phyloP scores from a whole-genome alignment of 2,888 invertebrate species.

The Morpho deidamia region DNA sequence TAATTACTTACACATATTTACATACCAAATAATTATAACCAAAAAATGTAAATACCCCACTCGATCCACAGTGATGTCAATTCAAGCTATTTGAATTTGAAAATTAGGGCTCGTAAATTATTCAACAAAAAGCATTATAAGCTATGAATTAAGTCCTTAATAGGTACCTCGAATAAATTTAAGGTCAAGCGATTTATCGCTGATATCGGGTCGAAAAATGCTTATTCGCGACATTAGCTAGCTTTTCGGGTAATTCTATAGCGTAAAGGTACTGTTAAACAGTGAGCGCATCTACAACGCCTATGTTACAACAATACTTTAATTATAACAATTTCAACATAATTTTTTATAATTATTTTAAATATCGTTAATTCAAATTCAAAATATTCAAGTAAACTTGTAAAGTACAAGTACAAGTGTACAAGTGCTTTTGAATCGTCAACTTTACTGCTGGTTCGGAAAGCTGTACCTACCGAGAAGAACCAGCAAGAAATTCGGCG shows the following conservation, averaged over 20 bases:
- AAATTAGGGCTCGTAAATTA: conserved; percentile 14
- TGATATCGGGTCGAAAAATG: conserved; percentile 9
- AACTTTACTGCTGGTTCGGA: too few species aligned
- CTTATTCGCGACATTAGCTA: conserved; percentile 2
- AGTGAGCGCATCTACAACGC: neutral
- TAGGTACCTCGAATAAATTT: conserved; percentile 10
- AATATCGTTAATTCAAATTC: too few species aligned
- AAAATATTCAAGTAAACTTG: too few species aligned
- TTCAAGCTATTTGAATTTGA: conserved; percentile 6
- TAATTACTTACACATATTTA: too few species aligned
- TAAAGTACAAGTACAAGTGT: too few species aligned
- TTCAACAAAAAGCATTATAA: conserved; percentile 10
- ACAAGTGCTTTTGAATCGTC: too few species aligned
- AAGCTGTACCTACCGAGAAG: too few species aligned
- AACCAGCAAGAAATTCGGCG: too few species aligned
- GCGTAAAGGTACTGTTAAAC: neutral
- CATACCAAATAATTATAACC: neutral
- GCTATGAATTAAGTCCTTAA: conserved; percentile 17
- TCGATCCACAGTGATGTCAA: neutral
- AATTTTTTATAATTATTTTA: too few species aligned
- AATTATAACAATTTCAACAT: too few species aligned
- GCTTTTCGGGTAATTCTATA: conserved; percentile 3
- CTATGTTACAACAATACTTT: too few species aligned
- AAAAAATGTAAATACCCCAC: neutral
- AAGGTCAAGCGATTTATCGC: conserved; percentile 6